Evolutionary conservation across 2,113 vertebrate genomes (phyloP), one percentile per base, ranked within the genome.

Genomic region (Leuciscus idus): DNA sequence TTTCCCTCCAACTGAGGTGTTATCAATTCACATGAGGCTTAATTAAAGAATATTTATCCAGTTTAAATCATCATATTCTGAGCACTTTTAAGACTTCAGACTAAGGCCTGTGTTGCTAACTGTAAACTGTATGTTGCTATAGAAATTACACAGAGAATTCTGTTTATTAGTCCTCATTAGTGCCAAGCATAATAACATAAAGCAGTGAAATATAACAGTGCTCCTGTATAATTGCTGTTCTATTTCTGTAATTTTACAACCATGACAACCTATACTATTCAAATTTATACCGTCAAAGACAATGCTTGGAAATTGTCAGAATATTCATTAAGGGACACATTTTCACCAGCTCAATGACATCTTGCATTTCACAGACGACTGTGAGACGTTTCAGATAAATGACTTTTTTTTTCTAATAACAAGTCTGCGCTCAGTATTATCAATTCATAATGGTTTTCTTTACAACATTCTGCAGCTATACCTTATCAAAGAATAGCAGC

Each of bases 181-280:
- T 94, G 91, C 92, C 89, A 90, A 92, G 92, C 91, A 92, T 93
- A 92, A 94, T 93, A 93, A 93, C 94, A 39, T 84, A 83, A 61
- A 78, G 15, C 39, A 73, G 86, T 83, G 77, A 87, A 87, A 84
- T 88, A 87, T 88, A 75, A 72, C 86, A 72, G 64, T 28, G 50
- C 83, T 72, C 17, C 70, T 91, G 84, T 84, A 88, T 94, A 94
- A 95, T 94, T 95, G 93, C 90, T 91, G 89, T 93, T 95, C 88
- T 95, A 94, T 95, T 95, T 93, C 94, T 95, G 92, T 89, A 81
- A 92, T 93, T 93, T 91, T 90, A 90, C 91, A 94, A 94, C 93
- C 94, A 90, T 94, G 93, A 94, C 90, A 90, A 90, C 91, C 64
- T 85, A 70, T 89, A 88, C 90, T 91, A 90, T 94, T 95, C 85